Conservation (phyloP, 2,797 vertebrate species). For the Tadarida brasiliensis region DNA sequence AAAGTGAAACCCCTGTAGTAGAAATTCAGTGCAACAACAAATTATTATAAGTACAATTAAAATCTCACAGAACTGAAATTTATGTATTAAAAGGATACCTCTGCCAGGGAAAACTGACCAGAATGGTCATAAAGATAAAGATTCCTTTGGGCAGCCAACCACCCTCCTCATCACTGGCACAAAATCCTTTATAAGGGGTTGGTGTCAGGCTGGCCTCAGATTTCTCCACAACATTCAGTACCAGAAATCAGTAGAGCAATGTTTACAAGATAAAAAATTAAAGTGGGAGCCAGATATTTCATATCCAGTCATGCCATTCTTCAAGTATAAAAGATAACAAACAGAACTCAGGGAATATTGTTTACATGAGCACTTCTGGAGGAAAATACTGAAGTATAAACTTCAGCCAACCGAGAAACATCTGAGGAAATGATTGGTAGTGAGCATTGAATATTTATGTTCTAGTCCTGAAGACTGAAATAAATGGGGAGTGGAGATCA, state of each 20-base stretch:
- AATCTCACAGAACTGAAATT: neutral
- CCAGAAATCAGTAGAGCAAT: neutral
- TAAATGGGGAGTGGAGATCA: neutral
- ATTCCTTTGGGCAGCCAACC: neutral
- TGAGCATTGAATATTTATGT: neutral
- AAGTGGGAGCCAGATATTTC: neutral
- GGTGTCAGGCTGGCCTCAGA: neutral
- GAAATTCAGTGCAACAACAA: neutral
- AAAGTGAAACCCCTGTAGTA: neutral
- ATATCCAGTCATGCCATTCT: neutral
- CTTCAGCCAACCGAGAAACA: neutral
- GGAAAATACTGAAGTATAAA: neutral
- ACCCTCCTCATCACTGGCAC: neutral
- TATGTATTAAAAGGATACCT: neutral
- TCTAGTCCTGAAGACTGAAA: neutral
- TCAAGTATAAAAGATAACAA: constrained; percentile 24
- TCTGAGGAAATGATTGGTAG: neutral
- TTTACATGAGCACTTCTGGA: constrained; percentile 9
- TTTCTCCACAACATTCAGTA: neutral
- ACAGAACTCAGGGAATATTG: neutral
- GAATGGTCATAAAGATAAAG: neutral
- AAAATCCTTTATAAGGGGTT: neutral
- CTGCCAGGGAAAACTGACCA: neutral
- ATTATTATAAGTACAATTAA: neutral
- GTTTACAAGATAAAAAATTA: neutral